Conservation (phyloP, 2,797 vertebrate species). For the Alfaro cultratus region DNA sequence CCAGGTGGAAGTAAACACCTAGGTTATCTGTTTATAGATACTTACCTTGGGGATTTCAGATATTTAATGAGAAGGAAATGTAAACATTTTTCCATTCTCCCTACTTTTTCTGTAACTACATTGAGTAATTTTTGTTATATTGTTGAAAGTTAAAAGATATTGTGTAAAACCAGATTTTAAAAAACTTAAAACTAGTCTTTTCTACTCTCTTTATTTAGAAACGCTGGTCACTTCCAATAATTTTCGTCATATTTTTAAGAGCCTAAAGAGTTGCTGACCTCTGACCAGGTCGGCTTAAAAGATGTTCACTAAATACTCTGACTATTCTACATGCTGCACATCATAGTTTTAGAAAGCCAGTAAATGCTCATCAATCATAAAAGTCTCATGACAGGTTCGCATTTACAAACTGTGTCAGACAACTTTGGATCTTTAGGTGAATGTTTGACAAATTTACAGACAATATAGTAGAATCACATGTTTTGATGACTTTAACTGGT, state of each 20-base stretch:
- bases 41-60: not conserved
- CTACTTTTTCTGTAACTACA: not conserved
- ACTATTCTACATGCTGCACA: conserved; percentile 9
- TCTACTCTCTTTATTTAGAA: not conserved
- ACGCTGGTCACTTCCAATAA: not conserved
- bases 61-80: not conserved
- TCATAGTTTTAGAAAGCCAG: not conserved
- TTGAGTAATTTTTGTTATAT: not conserved
- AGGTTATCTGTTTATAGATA: not conserved
- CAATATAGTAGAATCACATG: conserved; percentile 50
- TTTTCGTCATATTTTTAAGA: not conserved
- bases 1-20: not conserved
- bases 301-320: not conserved
- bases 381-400: conserved; percentile 62
- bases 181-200: conserved; percentile 1
- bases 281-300: not conserved
- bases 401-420: conserved; percentile 28
- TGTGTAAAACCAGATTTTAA: not conserved
- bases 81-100: not conserved
- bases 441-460: conserved; percentile 69
- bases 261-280: not conserved
- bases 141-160: not conserved
- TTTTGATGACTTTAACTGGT: not conserved
- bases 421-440: conserved; percentile 40
- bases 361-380: conserved; percentile 51